Conservation (phyloP, 2,888 invertebrate genomes). For the Muschampia plurimacula region DNA sequence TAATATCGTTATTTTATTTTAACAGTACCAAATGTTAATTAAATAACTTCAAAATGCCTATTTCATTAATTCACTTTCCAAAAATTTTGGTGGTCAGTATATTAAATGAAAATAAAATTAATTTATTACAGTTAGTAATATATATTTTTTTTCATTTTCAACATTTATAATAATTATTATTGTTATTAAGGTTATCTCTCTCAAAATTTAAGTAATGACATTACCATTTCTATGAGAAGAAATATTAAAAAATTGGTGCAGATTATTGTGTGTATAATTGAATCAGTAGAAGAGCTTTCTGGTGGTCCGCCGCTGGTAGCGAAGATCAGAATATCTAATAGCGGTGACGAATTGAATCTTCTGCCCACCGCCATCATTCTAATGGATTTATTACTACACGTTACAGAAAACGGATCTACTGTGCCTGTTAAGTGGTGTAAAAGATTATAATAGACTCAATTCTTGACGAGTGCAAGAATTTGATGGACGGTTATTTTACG, state of each 20-base stretch:
- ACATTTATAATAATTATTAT: neutral
- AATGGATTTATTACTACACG: constrained; percentile 75
- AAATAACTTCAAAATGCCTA: neutral
- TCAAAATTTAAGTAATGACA: constrained; percentile 21
- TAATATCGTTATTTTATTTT: neutral
- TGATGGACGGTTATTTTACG: constrained; percentile 29
- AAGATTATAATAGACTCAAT: constrained; percentile 45
- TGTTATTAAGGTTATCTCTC: neutral
- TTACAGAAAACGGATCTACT: constrained; percentile 67
- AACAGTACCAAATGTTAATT: neutral
- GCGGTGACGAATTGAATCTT: constrained; percentile 73
- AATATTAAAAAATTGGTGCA: constrained; percentile 3
- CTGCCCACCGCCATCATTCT: constrained; percentile 68
- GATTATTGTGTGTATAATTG: constrained; percentile 39
- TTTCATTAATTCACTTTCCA: constrained; percentile 23
- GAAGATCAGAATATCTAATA: constrained; percentile 62
- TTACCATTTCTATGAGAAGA: constrained; percentile 34
- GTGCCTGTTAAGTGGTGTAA: constrained; percentile 60
- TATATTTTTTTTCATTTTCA: constrained; percentile 3
- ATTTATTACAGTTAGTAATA: constrained; percentile 8
- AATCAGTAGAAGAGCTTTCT: constrained; percentile 49
- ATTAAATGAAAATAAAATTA: constrained; percentile 22
- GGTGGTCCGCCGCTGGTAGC: constrained; percentile 64
- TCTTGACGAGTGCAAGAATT: constrained; percentile 26
- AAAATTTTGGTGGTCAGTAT: neutral